A percentile compares a stretch with the other conserved stretches of the same genome.
Evolutionary conservation across 2,888 invertebrate species (phyloP).

Genomic region (Apoda limacodes): DNA sequence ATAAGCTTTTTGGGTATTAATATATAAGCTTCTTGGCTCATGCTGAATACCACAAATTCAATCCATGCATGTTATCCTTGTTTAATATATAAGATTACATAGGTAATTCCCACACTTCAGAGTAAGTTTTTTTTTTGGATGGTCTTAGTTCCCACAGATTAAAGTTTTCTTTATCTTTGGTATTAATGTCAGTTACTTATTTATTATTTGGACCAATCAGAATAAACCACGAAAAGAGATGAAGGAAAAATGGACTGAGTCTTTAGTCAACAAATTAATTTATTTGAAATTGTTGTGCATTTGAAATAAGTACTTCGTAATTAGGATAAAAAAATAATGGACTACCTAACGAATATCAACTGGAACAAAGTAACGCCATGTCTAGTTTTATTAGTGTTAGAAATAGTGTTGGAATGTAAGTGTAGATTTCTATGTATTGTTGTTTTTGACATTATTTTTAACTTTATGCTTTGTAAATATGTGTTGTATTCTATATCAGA

Average conservation of each 20-base stretch:
- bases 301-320: slow-evolving; percentile 16
- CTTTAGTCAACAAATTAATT: slow-evolving; percentile 13
- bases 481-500: neutral
- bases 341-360: slow-evolving; percentile 63
- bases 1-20: too few relatives aligned
- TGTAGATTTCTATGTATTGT: slow-evolving; percentile 15
- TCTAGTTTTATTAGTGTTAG: slow-evolving; percentile 74
- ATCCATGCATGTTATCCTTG: too few relatives aligned
- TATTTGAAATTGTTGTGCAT: neutral
- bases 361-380: slow-evolving; percentile 76
- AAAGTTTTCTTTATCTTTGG: too few relatives aligned
- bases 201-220: slow-evolving; percentile 72
- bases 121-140: too few relatives aligned
- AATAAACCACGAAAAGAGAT: slow-evolving; percentile 66
- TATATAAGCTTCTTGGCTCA: too few relatives aligned
- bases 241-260: slow-evolving; percentile 60
- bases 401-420: slow-evolving; percentile 77
- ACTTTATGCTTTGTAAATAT: slow-evolving; percentile 24
- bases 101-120: too few relatives aligned
- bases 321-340: slow-evolving; percentile 52
- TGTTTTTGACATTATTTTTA: slow-evolving; percentile 12
- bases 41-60: too few relatives aligned
- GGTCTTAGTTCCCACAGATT: too few relatives aligned
- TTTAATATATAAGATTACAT: too few relatives aligned
- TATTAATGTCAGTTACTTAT: too few relatives aligned